These are phyloP conservation scores for Heliornis fulica DNA, from an alignment of 2,113 vertebrate species.

Conservation along the genomic window DNA sequence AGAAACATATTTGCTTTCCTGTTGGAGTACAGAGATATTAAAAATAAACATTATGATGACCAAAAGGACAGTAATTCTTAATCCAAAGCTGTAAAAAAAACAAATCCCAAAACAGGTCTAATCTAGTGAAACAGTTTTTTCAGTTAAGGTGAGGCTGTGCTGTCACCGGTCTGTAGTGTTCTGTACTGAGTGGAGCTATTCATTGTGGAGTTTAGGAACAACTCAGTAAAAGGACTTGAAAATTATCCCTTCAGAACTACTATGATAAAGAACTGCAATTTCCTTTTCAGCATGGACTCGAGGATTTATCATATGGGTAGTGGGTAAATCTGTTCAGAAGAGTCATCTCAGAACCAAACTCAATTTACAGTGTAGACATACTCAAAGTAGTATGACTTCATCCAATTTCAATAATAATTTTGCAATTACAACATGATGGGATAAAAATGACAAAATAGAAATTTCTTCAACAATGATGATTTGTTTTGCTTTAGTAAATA, in stretches of 20 bases:
- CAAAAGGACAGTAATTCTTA: background rate
- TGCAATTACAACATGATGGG: background rate
- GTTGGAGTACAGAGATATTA: background rate
- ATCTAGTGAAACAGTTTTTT: background rate
- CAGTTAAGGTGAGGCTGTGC: background rate
- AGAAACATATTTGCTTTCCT: background rate
- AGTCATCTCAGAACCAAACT: constrained; percentile 11
- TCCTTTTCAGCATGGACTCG: background rate
- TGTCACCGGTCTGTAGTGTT: background rate
- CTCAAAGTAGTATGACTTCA: constrained; percentile 46
- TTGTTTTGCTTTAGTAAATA: background rate
- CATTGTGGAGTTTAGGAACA: background rate
- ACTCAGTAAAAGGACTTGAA: background rate
- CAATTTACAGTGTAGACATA: constrained; percentile 39
- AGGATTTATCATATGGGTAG: constrained; percentile 10
- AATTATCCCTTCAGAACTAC: background rate
- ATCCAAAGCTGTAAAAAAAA: background rate
- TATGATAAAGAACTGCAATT: background rate
- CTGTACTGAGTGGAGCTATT: background rate
- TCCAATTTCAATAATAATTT: constrained; percentile 12
- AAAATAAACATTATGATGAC: background rate
- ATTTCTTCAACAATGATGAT: background rate
- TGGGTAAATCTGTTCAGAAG: constrained; percentile 9
- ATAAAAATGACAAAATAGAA: background rate
- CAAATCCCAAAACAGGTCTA: too few species aligned